These are phyloP conservation scores for Allygus modestus DNA, from an alignment of 2,888 invertebrate genomes.

Conservation along the genomic window DNA sequence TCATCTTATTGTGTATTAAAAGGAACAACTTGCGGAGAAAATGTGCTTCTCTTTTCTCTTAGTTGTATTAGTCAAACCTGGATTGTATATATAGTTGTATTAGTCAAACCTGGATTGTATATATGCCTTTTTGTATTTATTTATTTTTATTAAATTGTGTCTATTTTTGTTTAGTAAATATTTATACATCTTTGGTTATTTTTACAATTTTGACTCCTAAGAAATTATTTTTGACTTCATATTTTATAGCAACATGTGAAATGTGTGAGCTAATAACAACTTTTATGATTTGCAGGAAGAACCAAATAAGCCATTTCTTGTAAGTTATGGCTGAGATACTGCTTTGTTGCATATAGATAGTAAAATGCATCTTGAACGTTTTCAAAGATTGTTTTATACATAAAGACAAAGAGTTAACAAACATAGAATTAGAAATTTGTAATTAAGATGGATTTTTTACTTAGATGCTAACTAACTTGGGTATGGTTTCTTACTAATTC, in stretches of 20 bases:
- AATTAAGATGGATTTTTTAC: background rate
- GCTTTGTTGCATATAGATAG: conserved; percentile 23
- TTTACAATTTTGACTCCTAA: no score
- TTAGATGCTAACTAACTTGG: conserved; percentile 10
- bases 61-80: no score
- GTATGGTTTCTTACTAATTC: background rate
- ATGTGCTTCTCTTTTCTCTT: no score
- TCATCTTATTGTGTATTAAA: no score
- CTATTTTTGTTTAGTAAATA: no score
- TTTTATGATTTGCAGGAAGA: conserved; percentile 37
- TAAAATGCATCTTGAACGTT: background rate
- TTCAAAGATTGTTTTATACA: background rate
- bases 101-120: no score
- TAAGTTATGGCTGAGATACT: conserved; percentile 27
- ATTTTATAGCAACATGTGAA: background rate
- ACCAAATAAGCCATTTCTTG: conserved; percentile 45
- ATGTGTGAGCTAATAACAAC: conserved; percentile 19
- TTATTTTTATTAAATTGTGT: no score
- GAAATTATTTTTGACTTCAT: background rate
- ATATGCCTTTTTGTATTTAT: no score
- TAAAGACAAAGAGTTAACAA: background rate
- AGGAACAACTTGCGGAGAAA: no score
- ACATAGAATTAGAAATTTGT: background rate
- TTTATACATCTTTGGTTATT: no score
- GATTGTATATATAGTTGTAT: no score